Conservation (phyloP, 2,797 vertebrate genomes). For the Halcyon leucocephala region DNA sequence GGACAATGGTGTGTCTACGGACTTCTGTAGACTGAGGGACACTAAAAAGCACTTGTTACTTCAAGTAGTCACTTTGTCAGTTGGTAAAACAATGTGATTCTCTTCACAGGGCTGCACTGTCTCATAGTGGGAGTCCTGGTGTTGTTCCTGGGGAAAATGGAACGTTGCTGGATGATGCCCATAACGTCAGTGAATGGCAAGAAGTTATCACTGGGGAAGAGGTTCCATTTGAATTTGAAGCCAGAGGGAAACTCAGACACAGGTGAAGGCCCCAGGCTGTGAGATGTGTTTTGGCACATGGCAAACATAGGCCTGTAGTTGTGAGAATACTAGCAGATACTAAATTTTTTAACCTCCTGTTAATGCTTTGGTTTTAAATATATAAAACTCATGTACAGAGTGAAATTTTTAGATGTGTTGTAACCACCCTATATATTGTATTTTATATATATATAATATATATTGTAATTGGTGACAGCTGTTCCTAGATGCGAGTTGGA, state of each 20-base stretch:
- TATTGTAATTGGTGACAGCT: not conserved
- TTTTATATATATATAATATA: too few species aligned
- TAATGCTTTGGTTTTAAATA: not conserved
- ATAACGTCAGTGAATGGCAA: slow-evolving; percentile 93
- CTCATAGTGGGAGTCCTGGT: slow-evolving; percentile 94
- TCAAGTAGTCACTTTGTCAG: not conserved
- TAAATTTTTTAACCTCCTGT: not conserved
- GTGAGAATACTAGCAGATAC: not conserved
- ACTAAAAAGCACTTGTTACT: not conserved
- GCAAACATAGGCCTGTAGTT: not conserved
- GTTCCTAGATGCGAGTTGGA: not conserved
- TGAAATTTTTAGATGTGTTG: not conserved
- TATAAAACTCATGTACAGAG: not conserved
- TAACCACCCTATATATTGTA: not conserved
- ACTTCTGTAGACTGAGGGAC: not conserved
- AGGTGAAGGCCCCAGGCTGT: slow-evolving; percentile 68
- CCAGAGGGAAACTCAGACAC: slow-evolving; percentile 90
- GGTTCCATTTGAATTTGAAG: slow-evolving; percentile 96
- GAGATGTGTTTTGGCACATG: not conserved
- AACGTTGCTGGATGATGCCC: slow-evolving; percentile 86
- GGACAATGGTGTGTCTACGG: not conserved
- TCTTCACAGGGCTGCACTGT: slow-evolving; percentile 89
- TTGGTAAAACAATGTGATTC: not conserved
- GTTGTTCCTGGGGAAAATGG: slow-evolving; percentile 87
- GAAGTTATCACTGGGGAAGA: slow-evolving; percentile 95